Conservation (phyloP, 2,888 invertebrate genomes). For the Nymphalis c-album region DNA sequence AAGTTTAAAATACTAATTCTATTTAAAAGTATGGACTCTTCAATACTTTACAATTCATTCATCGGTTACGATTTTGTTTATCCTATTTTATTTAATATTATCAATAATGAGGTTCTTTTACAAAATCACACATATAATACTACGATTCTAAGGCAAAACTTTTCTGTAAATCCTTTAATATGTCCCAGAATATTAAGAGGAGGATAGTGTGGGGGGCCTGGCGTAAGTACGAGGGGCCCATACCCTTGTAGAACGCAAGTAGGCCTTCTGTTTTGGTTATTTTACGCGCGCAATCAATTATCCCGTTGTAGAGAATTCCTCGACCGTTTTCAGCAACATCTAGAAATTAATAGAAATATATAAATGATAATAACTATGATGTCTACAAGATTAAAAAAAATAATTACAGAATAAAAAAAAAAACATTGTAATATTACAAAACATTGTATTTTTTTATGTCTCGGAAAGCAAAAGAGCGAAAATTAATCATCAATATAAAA, state of each 20-base stretch:
- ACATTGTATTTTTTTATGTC: too few relatives aligned
- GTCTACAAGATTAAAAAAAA: too few relatives aligned
- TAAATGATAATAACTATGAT: background rate
- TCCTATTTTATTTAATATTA: too few relatives aligned
- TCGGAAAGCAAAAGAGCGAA: too few relatives aligned
- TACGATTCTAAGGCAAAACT: constrained; percentile 44
- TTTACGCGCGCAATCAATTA: constrained; percentile 89
- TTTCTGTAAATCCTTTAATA: constrained; percentile 79
- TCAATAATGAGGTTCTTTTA: too few relatives aligned
- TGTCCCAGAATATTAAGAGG: constrained; percentile 93
- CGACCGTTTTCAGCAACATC: constrained; percentile 84
- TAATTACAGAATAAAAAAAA: too few relatives aligned
- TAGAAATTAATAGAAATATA: constrained; percentile 46
- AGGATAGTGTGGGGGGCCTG: constrained; percentile 95
- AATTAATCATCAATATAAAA: too few relatives aligned
- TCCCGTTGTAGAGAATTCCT: constrained; percentile 86
- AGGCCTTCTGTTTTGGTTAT: constrained; percentile 89
- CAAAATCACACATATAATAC: background rate
- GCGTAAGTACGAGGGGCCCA: constrained; percentile 93
- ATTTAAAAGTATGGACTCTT: too few relatives aligned
- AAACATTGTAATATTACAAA: too few relatives aligned
- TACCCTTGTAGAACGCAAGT: constrained; percentile 94
- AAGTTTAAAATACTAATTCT: too few relatives aligned
- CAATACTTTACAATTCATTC: too few relatives aligned
- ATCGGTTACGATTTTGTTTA: too few relatives aligned